Percentiles rank a stretch among this genome's conserved stretches.
Evolutionary conservation across 2,113 vertebrate species (phyloP).

Genomic region (Pseudorasbora parva): DNA sequence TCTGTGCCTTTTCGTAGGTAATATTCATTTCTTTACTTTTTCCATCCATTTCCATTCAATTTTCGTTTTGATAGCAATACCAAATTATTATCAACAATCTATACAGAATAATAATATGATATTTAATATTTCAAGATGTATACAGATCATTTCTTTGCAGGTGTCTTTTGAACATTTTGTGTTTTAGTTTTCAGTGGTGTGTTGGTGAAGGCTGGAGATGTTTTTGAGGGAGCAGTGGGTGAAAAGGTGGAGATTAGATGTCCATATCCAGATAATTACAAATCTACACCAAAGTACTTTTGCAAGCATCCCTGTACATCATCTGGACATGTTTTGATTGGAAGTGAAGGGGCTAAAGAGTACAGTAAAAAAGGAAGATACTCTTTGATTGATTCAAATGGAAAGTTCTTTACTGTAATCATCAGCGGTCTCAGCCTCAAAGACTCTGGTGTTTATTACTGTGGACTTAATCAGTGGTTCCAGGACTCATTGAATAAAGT

Average conservation of each 20-base stretch:
- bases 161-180: not conserved
- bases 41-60: not conserved
- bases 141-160: not conserved
- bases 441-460: slow-evolving; percentile 59
- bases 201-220: slow-evolving; percentile 21
- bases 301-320: slow-evolving; percentile 44
- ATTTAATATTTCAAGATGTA: not conserved
- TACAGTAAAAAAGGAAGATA: slow-evolving; percentile 39
- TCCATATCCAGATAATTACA: slow-evolving; percentile 31
- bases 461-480: slow-evolving; percentile 48
- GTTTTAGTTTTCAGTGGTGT: slow-evolving; percentile 37
- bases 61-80: not conserved
- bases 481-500: not conserved
- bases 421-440: slow-evolving; percentile 41
- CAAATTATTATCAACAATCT: not conserved
- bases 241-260: slow-evolving; percentile 46
- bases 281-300: slow-evolving; percentile 46
- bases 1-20: not conserved
- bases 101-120: not conserved
- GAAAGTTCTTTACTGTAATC: slow-evolving; percentile 35
- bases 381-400: not conserved
- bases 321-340: slow-evolving; percentile 43
- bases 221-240: slow-evolving; percentile 35
- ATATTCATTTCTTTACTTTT: not conserved
- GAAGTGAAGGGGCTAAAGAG: not conserved